Conservation (phyloP, 2,113 vertebrate species). For the Heteronetta atricapilla region DNA sequence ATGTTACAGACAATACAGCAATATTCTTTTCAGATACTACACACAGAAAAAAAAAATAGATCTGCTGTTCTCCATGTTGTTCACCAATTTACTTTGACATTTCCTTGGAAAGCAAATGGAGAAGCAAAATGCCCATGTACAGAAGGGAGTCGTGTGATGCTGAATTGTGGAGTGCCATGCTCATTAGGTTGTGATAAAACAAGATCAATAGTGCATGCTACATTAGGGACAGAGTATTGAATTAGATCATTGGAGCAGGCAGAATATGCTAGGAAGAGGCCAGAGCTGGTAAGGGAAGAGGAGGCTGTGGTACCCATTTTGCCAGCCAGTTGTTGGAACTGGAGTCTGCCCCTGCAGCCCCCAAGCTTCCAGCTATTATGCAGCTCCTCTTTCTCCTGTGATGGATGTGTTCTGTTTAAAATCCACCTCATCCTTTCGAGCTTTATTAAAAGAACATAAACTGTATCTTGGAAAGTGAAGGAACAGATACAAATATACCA, state of each 20-base stretch:
- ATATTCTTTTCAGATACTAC: background rate
- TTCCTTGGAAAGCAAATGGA: background rate
- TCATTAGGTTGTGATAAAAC: background rate
- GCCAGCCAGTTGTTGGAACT: background rate
- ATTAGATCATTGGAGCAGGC: background rate
- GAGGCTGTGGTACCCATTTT: accelerated
- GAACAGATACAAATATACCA: too few species aligned
- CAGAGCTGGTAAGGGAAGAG: background rate
- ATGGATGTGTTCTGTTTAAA: too few species aligned
- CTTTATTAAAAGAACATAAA: background rate
- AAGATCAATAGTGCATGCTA: background rate
- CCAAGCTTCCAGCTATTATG: background rate
- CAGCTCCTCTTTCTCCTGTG: background rate
- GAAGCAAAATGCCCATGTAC: background rate
- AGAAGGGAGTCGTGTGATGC: background rate
- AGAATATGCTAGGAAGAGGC: background rate
- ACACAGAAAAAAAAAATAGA: background rate
- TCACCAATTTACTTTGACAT: background rate
- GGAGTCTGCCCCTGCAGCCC: background rate
- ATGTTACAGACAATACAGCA: background rate
- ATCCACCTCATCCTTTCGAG: too few species aligned
- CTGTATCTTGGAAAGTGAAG: background rate
- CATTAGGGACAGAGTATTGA: background rate
- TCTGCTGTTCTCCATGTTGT: background rate
- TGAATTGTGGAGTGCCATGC: background rate